A percentile compares a stretch with the other conserved stretches of the same genome.
Evolutionary conservation across 2,888 invertebrate genomes (phyloP).

Genomic region (Folsomia manolachei): DNA sequence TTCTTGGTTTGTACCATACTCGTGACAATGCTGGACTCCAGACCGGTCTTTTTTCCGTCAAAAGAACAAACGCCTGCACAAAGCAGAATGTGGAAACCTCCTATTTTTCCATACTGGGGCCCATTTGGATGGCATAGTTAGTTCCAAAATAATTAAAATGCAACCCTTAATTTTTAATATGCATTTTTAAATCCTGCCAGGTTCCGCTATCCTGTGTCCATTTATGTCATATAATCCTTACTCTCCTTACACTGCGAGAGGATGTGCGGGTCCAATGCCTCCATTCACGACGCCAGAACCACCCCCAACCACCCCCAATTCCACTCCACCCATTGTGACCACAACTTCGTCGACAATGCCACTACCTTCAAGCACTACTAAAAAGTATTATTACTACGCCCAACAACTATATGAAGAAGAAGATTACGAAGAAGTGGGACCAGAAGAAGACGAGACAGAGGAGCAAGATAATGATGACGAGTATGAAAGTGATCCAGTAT

Average conservation of each 20-base stretch:
- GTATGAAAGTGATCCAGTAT: no score
- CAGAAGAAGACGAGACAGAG: neutral
- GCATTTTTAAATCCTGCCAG: neutral
- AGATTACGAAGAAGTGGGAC: neutral
- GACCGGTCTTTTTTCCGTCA: no score
- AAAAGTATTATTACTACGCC: neutral
- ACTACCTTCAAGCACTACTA: no score
- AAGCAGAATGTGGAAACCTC: slow-evolving; percentile 8
- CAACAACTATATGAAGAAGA: neutral
- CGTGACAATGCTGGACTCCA: neutral
- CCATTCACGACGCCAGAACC: slow-evolving; percentile 7
- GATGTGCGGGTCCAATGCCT: neutral
- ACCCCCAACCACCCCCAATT: neutral
- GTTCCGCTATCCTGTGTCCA: neutral
- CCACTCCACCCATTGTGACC: neutral
- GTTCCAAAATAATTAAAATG: neutral
- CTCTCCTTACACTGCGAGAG: neutral
- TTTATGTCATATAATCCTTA: neutral
- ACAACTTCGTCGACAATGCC: neutral
- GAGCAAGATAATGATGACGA: neutral
- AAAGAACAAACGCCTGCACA: neutral
- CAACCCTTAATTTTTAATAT: no score
- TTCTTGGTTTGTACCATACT: no score
- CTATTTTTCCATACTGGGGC: neutral
- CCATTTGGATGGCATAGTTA: neutral